Evolutionary conservation across 2,888 invertebrate species (phyloP).

Genomic region (Habrosyne pyritoides): DNA sequence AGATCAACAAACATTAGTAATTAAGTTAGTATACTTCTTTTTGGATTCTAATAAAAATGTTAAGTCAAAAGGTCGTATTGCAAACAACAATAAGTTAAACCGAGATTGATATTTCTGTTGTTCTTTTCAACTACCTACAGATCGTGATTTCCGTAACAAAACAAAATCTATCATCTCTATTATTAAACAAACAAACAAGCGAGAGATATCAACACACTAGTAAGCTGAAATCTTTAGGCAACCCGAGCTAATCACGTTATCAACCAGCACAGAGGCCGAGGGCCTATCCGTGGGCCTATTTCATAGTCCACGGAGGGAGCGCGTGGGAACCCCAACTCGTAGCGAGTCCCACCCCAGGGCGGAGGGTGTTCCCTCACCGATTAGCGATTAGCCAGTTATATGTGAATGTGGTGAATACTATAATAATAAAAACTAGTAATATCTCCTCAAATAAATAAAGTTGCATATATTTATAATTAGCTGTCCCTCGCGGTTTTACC

Average conservation of each 20-base stretch:
- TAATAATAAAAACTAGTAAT: too few relatives aligned
- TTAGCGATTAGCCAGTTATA: conserved; percentile 12
- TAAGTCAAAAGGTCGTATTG: too few relatives aligned
- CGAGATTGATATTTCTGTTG: too few relatives aligned
- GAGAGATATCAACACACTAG: neutral
- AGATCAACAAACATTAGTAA: too few relatives aligned
- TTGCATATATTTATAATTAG: too few relatives aligned
- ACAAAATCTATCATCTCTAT: too few relatives aligned
- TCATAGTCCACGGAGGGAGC: conserved; percentile 20
- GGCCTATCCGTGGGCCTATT: neutral
- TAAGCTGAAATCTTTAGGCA: neutral
- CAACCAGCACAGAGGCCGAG: conserved; percentile 12
- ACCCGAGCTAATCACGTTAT: conserved; percentile 13
- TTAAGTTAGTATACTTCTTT: too few relatives aligned
- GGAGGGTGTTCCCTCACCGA: conserved; percentile 4
- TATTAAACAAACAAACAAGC: neutral
- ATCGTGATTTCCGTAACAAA: too few relatives aligned
- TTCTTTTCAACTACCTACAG: too few relatives aligned
- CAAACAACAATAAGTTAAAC: too few relatives aligned
- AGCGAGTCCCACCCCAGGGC: conserved; percentile 28
- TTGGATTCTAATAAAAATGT: too few relatives aligned
- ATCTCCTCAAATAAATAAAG: conserved; percentile 13
- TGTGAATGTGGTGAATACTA: neutral
- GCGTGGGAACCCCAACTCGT: conserved; percentile 48
- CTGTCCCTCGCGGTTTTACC: too few relatives aligned